Evolutionary conservation across 2,888 invertebrate genomes (phyloP), one percentile per base, ranked within the genome.

Genomic region (Campoletis raptor): DNA sequence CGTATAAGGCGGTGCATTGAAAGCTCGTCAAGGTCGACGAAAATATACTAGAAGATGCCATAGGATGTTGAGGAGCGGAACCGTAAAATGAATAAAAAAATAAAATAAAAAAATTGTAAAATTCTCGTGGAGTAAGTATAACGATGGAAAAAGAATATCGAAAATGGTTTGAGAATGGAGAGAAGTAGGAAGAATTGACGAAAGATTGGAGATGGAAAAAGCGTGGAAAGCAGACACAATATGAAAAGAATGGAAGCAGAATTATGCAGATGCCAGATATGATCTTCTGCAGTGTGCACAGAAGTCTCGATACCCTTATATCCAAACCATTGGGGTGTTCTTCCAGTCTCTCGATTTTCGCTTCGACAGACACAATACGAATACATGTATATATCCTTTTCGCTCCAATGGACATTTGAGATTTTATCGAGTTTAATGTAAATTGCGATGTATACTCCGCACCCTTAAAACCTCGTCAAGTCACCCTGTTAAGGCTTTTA

Each of bases 351-450:
- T 61, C 18, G 21, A 45, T 45, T 76, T 70, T 37, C 48, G 48
- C 42, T 21, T 30, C 37, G 30, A 72, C 54, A 48, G 57, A 54
- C 37, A 66, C 66, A 37, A 36, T 57, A 45, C 40, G 40, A n/a
- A 69, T 42, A n/a, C 42, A 52, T 18, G 72, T 42, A 70, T 45
- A 67, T 30, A 24, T 37, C 18, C 15, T 21, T 48, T 24, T 12
- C 70, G 24, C 89, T 89, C 90, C 90, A 91, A 92, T 92, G 91
- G 90, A 91, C 91, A 91, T 91, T 90, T 89, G 88, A 90, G 92
- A 92, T 92, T 92, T 91, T 87, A 90, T 52, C 91, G 92, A 91
- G 92, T 92, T 92, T 91, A 92, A 92, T 92, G 91, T 92, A 92
- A 92, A 92, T 92, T 92, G 91, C 90, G 85, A 89, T 87, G 90